Percentiles rank a stretch among this genome's conserved stretches.
Conservation (phyloP, 2,888 invertebrate species). For the Marronus borbonicus region DNA sequence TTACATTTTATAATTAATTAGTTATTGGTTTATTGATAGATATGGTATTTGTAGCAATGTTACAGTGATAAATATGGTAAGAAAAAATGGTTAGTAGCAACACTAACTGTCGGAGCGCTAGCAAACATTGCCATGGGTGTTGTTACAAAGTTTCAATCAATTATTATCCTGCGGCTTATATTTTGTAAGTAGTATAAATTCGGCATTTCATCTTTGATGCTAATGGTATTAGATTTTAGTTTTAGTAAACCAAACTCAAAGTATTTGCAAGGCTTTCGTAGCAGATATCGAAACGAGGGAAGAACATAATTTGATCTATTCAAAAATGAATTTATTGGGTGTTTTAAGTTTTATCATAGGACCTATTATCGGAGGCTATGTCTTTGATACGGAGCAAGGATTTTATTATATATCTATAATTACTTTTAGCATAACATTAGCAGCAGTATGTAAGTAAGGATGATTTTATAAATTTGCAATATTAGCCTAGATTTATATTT, state of each 20-base stretch:
- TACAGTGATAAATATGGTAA: constrained; percentile 40
- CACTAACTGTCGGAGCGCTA: constrained; percentile 29
- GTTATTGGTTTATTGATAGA: background rate
- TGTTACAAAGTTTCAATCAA: constrained; percentile 10
- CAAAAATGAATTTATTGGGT: constrained; percentile 37
- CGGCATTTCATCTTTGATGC: background rate
- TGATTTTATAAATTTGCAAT: background rate
- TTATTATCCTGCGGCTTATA: constrained; percentile 44
- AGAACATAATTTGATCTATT: constrained; percentile 14
- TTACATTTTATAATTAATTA: background rate
- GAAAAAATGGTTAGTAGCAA: constrained; percentile 23
- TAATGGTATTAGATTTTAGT: constrained; percentile 21
- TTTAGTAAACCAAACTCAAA: constrained; percentile 47
- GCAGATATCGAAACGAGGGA: constrained; percentile 15
- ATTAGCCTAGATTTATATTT: background rate
- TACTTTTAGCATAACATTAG: background rate
- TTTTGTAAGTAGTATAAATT: constrained; percentile 40
- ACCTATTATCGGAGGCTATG: constrained; percentile 45
- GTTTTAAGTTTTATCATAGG: constrained; percentile 46
- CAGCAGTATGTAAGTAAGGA: constrained; percentile 23
- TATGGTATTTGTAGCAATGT: constrained; percentile 29
- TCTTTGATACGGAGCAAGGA: constrained; percentile 37
- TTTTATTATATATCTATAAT: constrained; percentile 43
- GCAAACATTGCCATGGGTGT: constrained; percentile 35
- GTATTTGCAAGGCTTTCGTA: constrained; percentile 39